Conservation (phyloP, 2,888 invertebrate species). For the Cataglyphis livida region DNA sequence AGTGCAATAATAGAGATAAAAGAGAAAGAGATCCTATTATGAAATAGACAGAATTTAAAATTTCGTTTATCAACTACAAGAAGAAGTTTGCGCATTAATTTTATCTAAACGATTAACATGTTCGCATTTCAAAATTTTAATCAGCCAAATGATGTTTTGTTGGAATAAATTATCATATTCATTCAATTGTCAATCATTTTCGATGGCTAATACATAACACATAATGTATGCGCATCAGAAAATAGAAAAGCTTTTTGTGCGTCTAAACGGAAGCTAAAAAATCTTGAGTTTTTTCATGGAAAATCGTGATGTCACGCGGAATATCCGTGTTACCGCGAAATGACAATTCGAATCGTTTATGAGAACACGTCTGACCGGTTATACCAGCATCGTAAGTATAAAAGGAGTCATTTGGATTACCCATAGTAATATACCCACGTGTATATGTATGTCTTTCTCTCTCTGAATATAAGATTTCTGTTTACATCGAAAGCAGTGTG, state of each 20-base stretch:
- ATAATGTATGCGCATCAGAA: background rate
- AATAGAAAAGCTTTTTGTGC: background rate
- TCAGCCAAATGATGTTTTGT: background rate
- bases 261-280: background rate
- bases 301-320: slow-evolving; percentile 34
- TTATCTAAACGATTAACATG: slow-evolving; percentile 1
- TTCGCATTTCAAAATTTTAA: background rate
- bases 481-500: background rate
- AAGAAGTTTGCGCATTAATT: background rate
- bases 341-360: slow-evolving; percentile 26
- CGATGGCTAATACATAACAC: background rate
- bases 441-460: background rate
- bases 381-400: background rate
- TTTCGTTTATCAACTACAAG: background rate
- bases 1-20: background rate
- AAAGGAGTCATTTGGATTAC: slow-evolving; percentile 11
- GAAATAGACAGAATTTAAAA: background rate
- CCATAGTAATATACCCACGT: too few species aligned
- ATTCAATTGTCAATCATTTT: background rate
- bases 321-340: slow-evolving; percentile 18
- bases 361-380: slow-evolving; percentile 59
- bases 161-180: background rate
- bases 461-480: background rate
- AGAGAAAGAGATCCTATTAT: background rate
- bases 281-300: slow-evolving; percentile 9